Conservation (phyloP, 2,797 vertebrate species). For the Aulostomus chinensis region DNA sequence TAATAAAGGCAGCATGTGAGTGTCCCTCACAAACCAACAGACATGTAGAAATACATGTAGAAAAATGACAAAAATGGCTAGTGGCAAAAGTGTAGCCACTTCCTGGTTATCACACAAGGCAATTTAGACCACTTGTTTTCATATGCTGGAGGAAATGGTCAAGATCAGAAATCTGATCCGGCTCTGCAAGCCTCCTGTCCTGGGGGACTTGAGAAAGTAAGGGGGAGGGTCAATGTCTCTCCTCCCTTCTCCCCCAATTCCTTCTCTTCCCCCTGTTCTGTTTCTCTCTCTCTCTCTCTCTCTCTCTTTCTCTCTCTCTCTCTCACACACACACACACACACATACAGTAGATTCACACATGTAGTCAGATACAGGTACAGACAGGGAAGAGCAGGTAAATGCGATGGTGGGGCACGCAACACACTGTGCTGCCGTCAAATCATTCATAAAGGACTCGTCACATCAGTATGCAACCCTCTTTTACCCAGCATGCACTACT, state of each 20-base stretch:
- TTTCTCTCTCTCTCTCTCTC: constrained; percentile 42
- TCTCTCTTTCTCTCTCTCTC: constrained; percentile 45
- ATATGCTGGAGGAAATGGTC: constrained; percentile 74
- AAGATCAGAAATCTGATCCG: constrained; percentile 80
- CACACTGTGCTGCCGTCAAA: constrained; percentile 69
- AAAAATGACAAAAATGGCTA: constrained; percentile 47
- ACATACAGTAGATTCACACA: constrained; percentile 44
- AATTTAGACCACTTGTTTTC: constrained; percentile 78
- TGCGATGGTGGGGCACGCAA: constrained; percentile 59
- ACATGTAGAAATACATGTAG: constrained; percentile 25
- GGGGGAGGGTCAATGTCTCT: constrained; percentile 57
- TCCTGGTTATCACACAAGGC: constrained; percentile 74
- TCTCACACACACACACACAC: constrained; percentile 31
- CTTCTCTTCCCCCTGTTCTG: constrained; percentile 32
- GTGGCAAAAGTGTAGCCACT: constrained; percentile 52
- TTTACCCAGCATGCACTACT: constrained; percentile 77
- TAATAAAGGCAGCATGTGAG: constrained; percentile 30
- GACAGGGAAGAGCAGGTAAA: constrained; percentile 44
- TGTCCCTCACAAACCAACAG: constrained; percentile 21
- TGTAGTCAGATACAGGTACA: constrained; percentile 50
- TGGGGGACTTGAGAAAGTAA: constrained; percentile 72
- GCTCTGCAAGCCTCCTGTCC: constrained; percentile 73
- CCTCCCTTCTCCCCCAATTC: too few species aligned
- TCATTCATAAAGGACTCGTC: constrained; percentile 77
- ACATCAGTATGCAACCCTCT: constrained; percentile 80